Percentiles rank a stretch among this genome's conserved stretches.
These are phyloP conservation scores for Orcinus orca DNA, from an alignment of 2,113 vertebrate species.

Conservation along the genomic window DNA sequence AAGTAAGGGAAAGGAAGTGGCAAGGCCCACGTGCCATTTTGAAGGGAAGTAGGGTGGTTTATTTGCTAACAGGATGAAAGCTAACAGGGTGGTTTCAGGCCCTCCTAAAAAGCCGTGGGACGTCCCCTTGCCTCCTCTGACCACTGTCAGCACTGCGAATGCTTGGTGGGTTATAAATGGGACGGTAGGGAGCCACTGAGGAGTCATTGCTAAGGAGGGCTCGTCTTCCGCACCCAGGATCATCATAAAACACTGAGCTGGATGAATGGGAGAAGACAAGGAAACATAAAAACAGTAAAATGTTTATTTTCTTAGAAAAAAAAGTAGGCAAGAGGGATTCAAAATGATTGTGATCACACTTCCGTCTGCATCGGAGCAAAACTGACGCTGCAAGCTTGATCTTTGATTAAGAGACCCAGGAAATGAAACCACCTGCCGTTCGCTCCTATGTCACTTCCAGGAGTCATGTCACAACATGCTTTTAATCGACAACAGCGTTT, in stretches of 20 bases:
- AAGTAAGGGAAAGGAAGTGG: neutral
- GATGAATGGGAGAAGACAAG: slow-evolving; percentile 85
- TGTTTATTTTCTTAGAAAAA: slow-evolving; percentile 91
- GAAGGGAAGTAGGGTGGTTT: neutral
- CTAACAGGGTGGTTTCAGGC: neutral
- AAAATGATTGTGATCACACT: slow-evolving; percentile 86
- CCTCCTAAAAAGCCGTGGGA: neutral
- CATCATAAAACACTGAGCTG: slow-evolving; percentile 40
- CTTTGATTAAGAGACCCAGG: slow-evolving; percentile 76
- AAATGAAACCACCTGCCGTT: slow-evolving; percentile 75
- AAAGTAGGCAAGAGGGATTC: slow-evolving; percentile 79
- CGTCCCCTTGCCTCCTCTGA: neutral
- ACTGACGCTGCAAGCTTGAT: slow-evolving; percentile 81
- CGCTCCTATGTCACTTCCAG: slow-evolving; percentile 73
- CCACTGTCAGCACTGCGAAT: neutral
- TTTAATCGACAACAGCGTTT: slow-evolving; percentile 68
- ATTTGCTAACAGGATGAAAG: slow-evolving; percentile 12
- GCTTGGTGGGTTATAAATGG: neutral
- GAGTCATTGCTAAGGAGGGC: neutral
- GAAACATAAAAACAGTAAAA: slow-evolving; percentile 90
- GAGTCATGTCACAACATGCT: slow-evolving; percentile 78
- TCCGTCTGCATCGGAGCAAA: slow-evolving; percentile 82
- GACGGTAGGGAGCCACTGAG: neutral
- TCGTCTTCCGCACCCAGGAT: slow-evolving; percentile 34
- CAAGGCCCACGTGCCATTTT: neutral